Conservation (phyloP, 2,888 invertebrate species). For the Neelides folsomi region DNA sequence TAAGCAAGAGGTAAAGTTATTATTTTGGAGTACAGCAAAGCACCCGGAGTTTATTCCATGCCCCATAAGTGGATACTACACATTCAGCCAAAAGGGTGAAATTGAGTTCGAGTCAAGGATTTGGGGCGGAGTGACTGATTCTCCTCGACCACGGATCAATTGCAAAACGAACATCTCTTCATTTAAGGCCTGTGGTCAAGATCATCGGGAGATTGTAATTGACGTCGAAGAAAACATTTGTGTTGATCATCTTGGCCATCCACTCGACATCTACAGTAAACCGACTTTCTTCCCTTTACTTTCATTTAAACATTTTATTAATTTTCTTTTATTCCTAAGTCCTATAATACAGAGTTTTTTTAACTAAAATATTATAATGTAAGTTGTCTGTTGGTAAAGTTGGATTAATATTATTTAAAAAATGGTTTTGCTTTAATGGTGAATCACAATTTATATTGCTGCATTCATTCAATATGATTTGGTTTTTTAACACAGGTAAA, state of each 20-base stretch:
- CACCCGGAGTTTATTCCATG: conserved; percentile 43
- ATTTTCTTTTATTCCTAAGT: no score
- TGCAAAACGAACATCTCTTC: conserved; percentile 42
- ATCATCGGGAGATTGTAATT: conserved; percentile 41
- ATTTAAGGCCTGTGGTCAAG: conserved; percentile 42
- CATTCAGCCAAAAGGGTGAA: conserved; percentile 40
- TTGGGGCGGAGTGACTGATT: conserved; percentile 43
- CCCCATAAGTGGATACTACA: conserved; percentile 44
- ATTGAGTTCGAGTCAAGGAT: conserved; percentile 41
- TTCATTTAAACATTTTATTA: conserved; percentile 3
- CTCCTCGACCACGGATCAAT: conserved; percentile 41
- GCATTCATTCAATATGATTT: no score
- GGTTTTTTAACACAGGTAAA: no score
- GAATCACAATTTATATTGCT: no score
- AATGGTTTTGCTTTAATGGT: no score
- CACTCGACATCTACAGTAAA: conserved; percentile 41
- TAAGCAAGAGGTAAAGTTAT: not conserved
- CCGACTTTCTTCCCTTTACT: conserved; percentile 4
- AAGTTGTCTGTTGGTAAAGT: no score
- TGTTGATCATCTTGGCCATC: conserved; percentile 44
- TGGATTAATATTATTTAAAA: not conserved
- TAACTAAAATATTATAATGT: no score
- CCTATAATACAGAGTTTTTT: no score
- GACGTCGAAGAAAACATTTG: conserved; percentile 45
- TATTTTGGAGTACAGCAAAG: conserved; percentile 31